Conservation (phyloP, 2,113 vertebrate genomes). For the Cololabis saira region DNA sequence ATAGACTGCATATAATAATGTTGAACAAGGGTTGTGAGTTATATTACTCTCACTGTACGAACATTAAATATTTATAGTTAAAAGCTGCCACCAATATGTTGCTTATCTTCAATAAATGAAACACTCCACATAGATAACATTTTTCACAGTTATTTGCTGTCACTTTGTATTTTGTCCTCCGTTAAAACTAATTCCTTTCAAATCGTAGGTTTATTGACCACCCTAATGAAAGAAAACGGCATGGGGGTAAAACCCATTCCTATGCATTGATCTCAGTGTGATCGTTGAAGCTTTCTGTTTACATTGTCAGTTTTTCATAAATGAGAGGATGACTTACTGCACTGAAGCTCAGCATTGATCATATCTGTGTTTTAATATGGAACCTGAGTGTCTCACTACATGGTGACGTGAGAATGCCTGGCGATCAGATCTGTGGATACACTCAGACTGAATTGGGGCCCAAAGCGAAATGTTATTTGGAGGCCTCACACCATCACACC, state of each 20-base stretch:
- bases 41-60: slow-evolving; percentile 41
- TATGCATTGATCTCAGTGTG: slow-evolving; percentile 44
- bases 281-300: slow-evolving; percentile 40
- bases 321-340: neutral
- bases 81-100: slow-evolving; percentile 58
- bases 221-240: slow-evolving; percentile 35
- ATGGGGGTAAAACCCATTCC: slow-evolving; percentile 28
- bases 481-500: too few relatives aligned
- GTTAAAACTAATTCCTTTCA: slow-evolving; percentile 26
- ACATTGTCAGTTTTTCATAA: slow-evolving; percentile 8
- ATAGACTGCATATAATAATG: slow-evolving; percentile 13
- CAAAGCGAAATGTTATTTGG: too few relatives aligned
- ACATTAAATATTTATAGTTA: slow-evolving; percentile 68
- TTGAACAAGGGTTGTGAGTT: slow-evolving; percentile 53
- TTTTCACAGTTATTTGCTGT: slow-evolving; percentile 69
- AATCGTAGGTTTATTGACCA: slow-evolving; percentile 31
- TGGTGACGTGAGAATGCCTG: too few relatives aligned
- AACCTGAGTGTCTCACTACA: too few relatives aligned
- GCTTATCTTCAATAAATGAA: slow-evolving; percentile 54
- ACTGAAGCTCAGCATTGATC: too few relatives aligned
- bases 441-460: too few relatives aligned
- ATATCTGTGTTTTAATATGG: too few relatives aligned
- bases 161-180: slow-evolving; percentile 43
- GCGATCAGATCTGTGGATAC: too few relatives aligned
- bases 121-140: slow-evolving; percentile 52